Conservation (phyloP, 1,140 invertebrate species). For the Cherax quadricarinatus region DNA sequence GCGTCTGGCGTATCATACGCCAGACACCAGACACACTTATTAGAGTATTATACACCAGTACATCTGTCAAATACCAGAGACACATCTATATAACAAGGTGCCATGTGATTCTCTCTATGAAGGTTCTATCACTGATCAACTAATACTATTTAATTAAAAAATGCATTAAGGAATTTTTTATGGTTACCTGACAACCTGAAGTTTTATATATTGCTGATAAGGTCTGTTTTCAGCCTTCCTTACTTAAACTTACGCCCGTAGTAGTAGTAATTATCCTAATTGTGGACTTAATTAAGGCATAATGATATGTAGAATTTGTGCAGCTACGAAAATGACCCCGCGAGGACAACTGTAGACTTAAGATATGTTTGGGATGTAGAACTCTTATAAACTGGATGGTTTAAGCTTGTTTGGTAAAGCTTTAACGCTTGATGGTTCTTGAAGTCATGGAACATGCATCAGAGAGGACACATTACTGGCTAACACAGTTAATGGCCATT, state of each 20-base stretch:
- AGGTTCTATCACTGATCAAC: background rate
- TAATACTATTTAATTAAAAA: background rate
- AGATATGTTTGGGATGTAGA: background rate
- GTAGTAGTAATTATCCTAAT: conserved; percentile 13
- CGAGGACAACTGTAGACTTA: background rate
- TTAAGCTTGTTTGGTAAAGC: background rate
- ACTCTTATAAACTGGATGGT: background rate
- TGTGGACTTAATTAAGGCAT: background rate
- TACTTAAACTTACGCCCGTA: background rate
- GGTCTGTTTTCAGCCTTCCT: background rate
- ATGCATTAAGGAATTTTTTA: background rate
- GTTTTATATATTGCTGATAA: background rate
- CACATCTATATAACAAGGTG: too few species aligned
- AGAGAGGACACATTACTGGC: too few species aligned
- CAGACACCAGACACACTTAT: too few species aligned
- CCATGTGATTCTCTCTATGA: too few species aligned
- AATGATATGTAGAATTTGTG: background rate
- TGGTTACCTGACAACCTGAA: background rate
- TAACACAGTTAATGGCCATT: too few species aligned
- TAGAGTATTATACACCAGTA: too few species aligned
- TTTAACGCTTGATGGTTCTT: background rate
- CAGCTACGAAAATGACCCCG: too few species aligned
- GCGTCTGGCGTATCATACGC: too few species aligned
- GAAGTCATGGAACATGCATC: too few species aligned
- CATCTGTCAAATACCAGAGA: too few species aligned